Evolutionary conservation across 2,888 invertebrate species (phyloP).

Genomic region (Tanypteryx hageni): DNA sequence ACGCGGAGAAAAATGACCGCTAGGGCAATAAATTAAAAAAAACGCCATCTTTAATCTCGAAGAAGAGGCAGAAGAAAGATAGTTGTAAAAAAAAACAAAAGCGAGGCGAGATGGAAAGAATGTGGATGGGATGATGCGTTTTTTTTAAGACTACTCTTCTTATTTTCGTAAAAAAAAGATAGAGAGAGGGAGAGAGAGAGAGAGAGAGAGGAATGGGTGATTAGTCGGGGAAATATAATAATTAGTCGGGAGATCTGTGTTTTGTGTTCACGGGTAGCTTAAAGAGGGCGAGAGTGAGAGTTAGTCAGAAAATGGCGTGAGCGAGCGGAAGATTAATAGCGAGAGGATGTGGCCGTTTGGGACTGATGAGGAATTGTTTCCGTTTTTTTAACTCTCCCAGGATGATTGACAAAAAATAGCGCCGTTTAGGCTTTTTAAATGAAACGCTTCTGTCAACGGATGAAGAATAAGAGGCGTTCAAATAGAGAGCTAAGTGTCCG

Average conservation of each 20-base stretch:
- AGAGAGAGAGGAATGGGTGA: background rate
- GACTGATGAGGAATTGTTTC: conserved; percentile 51
- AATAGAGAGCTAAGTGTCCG: too few relatives aligned
- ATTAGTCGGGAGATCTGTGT: background rate
- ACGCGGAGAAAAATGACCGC: background rate
- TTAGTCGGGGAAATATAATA: conserved; percentile 39
- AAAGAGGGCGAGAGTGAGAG: background rate
- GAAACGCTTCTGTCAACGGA: background rate
- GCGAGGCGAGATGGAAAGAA: background rate
- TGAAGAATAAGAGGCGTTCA: background rate
- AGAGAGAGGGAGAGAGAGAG: background rate
- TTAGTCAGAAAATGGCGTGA: conserved; percentile 1
- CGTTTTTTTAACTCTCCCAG: conserved; percentile 31
- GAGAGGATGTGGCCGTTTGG: conserved; percentile 47
- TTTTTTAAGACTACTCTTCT: too few relatives aligned
- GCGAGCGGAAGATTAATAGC: conserved; percentile 51
- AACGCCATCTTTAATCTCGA: too few relatives aligned
- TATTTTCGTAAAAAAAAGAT: background rate
- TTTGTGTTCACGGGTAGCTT: background rate
- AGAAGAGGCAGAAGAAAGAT: too few relatives aligned
- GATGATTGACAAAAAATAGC: conserved; percentile 14
- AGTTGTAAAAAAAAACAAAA: background rate
- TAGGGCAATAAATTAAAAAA: too few relatives aligned
- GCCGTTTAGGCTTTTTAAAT: conserved; percentile 22
- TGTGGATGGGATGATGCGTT: background rate